A percentile compares a stretch with the other conserved stretches of the same genome.
These are phyloP conservation scores for Sapayoa aenigma DNA, from an alignment of 2,113 vertebrate species.

Conservation along the genomic window DNA sequence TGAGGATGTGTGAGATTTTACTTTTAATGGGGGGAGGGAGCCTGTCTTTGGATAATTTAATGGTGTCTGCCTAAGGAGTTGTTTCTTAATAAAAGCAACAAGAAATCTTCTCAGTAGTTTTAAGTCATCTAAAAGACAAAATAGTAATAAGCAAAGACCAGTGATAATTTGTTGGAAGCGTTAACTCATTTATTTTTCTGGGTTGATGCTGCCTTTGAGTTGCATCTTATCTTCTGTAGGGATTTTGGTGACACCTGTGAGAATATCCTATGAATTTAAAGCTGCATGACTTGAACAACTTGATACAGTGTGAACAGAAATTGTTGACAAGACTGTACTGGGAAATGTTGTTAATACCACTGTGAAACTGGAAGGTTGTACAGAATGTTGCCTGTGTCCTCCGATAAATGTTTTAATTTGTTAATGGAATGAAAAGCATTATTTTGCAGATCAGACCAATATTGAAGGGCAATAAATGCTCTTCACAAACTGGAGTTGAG, in stretches of 20 bases:
- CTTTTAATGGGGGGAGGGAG: background rate
- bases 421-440: background rate
- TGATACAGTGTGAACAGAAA: background rate
- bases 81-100: background rate
- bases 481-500: background rate
- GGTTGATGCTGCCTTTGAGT: background rate
- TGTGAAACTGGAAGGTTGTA: background rate
- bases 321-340: background rate
- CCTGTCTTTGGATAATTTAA: background rate
- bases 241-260: background rate
- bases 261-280: background rate
- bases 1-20: background rate
- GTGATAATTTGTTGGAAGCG: background rate
- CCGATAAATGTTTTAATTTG: background rate
- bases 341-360: background rate
- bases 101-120: background rate
- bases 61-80: background rate
- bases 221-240: background rate
- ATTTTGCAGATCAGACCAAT: background rate
- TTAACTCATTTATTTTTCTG: background rate
- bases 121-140: background rate
- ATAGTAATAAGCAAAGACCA: background rate
- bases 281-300: background rate
- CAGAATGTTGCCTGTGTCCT: background rate
- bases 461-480: background rate